These are phyloP conservation scores for Chlorospingus semifuscus DNA, from an alignment of 2,797 vertebrate genomes.

Conservation along the genomic window DNA sequence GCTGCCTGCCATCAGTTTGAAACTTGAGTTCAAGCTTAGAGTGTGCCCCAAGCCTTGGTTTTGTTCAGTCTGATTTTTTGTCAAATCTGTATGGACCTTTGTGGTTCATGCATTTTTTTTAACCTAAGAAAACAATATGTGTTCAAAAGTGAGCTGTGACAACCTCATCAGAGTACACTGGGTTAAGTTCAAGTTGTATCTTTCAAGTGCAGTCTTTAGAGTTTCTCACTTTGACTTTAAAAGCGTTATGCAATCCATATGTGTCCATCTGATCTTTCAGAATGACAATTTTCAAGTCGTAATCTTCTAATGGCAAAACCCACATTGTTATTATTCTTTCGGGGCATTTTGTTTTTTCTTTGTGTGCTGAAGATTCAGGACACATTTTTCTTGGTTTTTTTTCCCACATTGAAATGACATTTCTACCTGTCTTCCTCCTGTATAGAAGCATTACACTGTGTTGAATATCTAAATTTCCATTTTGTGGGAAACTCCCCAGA, in stretches of 20 bases:
- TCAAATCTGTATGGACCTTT: neutral
- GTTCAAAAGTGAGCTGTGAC: neutral
- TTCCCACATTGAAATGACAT: neutral
- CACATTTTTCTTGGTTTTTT: neutral
- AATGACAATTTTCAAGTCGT: neutral
- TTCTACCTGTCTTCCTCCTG: neutral
- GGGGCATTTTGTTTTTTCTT: neutral
- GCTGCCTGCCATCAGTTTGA: neutral
- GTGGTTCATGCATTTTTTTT: neutral
- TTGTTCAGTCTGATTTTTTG: neutral
- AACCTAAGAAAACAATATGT: neutral
- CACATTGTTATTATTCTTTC: neutral
- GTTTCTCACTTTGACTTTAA: neutral
- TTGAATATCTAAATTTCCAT: neutral
- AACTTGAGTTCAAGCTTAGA: neutral
- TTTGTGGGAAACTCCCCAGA: neutral
- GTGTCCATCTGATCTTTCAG: neutral
- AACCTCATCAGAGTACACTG: neutral
- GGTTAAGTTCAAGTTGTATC: neutral
- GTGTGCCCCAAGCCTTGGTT: neutral
- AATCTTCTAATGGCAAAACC: neutral
- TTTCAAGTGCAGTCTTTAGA: neutral
- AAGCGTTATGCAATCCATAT: accelerated
- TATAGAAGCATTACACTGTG: neutral
- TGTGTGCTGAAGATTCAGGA: neutral